phyloP scores from a whole-genome alignment of 2,113 vertebrate species.

The Mesocricetus auratus region DNA sequence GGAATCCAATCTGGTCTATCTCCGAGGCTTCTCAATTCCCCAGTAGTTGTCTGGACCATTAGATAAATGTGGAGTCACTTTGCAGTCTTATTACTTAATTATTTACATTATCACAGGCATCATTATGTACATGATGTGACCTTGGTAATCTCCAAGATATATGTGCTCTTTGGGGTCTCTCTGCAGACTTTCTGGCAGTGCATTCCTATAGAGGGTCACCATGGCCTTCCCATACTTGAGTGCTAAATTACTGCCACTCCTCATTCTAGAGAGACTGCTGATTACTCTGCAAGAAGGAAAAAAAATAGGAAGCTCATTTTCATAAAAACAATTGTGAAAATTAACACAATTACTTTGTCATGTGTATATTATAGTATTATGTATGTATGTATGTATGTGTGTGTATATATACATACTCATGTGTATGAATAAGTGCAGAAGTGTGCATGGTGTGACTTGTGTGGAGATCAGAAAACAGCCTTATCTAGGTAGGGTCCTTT shows the following conservation, averaged over 20 bases:
- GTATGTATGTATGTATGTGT: neutral
- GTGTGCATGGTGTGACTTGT: neutral
- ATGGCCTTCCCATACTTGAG: neutral
- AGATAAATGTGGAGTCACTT: neutral
- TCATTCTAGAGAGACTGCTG: neutral
- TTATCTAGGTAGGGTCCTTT: neutral
- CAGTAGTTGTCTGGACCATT: neutral
- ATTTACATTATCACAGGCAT: neutral
- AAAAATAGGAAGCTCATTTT: neutral
- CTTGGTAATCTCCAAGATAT: neutral
- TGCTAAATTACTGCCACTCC: neutral
- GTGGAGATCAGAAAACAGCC: neutral
- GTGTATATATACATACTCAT: too few relatives aligned
- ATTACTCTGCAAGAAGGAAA: neutral
- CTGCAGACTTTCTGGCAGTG: neutral
- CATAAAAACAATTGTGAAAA: neutral
- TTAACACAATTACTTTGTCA: neutral
- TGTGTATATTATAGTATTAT: neutral
- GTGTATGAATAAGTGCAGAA: neutral
- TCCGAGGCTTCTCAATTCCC: neutral
- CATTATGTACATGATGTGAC: neutral
- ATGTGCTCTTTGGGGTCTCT: neutral
- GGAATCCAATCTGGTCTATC: neutral
- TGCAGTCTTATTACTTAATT: neutral
- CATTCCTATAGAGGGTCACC: neutral